A percentile compares a stretch with the other conserved stretches of the same genome.
phyloP scores from a whole-genome alignment of 2,113 vertebrate species.

The Rhinopomastus cyanomelas region DNA sequence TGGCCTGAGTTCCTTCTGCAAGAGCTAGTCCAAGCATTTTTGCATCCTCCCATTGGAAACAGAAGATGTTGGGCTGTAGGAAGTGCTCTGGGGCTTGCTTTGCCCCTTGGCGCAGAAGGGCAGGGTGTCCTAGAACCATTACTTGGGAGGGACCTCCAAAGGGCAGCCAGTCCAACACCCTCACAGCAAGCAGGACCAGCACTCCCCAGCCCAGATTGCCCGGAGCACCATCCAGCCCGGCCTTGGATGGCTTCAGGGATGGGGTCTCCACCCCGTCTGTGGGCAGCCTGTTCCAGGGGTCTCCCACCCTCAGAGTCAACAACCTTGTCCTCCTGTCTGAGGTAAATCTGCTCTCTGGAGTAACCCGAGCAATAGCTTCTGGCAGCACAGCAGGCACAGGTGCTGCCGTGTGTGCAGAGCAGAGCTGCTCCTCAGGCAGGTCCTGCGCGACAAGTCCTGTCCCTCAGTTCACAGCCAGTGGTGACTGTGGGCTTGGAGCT shows the following conservation, averaged over 20 bases:
- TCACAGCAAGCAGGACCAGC: too few species aligned
- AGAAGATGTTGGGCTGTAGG: background rate
- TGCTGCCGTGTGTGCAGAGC: fast-evolving
- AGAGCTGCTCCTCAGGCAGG: background rate
- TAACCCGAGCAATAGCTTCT: background rate
- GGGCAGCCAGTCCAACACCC: too few species aligned
- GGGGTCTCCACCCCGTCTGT: too few species aligned
- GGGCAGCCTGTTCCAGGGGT: too few species aligned
- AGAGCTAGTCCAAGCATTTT: constrained; percentile 1
- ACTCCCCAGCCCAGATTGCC: too few species aligned
- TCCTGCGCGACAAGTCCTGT: background rate
- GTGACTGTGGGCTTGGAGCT: background rate
- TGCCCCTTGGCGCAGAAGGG: background rate
- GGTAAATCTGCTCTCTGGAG: background rate
- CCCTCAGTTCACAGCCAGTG: background rate
- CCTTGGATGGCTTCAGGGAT: too few species aligned
- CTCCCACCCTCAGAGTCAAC: too few species aligned
- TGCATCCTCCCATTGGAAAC: background rate
- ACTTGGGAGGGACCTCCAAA: too few species aligned
- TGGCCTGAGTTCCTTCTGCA: background rate
- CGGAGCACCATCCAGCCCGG: too few species aligned
- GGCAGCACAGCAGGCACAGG: fast-evolving
- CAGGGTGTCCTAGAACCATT: background rate
- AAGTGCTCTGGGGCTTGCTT: background rate
- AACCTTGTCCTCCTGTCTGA: too few species aligned